Percentiles rank a stretch among this genome's conserved stretches.
Conservation (phyloP, 2,888 invertebrate species). For the Venusia cambrica region DNA sequence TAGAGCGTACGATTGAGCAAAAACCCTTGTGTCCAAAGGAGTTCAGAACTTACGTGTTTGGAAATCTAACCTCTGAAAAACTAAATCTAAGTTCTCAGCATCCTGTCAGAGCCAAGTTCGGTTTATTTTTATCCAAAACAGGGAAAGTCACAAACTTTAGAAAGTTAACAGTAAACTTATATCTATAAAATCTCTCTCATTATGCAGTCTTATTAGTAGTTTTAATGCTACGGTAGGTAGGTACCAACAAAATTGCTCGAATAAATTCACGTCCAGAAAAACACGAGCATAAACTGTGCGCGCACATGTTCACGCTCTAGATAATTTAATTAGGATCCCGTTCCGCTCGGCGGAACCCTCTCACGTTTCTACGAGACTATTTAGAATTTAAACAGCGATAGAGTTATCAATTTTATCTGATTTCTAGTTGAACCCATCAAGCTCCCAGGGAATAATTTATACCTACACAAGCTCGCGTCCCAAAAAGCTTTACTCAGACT, state of each 20-base stretch:
- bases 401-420: neutral
- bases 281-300: slow-evolving; percentile 51
- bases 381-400: slow-evolving; percentile 35
- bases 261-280: slow-evolving; percentile 50
- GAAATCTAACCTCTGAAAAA: too few relatives aligned
- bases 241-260: slow-evolving; percentile 42
- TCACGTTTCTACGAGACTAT: slow-evolving; percentile 64
- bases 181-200: slow-evolving; percentile 25
- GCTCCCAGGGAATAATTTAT: too few relatives aligned
- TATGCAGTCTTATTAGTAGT: slow-evolving; percentile 27
- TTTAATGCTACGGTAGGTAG: slow-evolving; percentile 30
- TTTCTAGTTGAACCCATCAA: slow-evolving; percentile 1
- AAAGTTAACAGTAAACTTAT: slow-evolving; percentile 21
- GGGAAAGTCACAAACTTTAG: slow-evolving; percentile 12
- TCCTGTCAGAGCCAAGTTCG: too few relatives aligned
- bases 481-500: too few relatives aligned
- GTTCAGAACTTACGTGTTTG: too few relatives aligned
- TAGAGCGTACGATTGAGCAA: too few relatives aligned
- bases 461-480: too few relatives aligned
- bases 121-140: slow-evolving; percentile 1
- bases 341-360: slow-evolving; percentile 61
- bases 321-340: slow-evolving; percentile 77
- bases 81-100: too few relatives aligned
- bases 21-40: too few relatives aligned
- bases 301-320: slow-evolving; percentile 65